Evolutionary conservation across 2,888 invertebrate genomes (phyloP).

Genomic region (Pinctada fucata): DNA sequence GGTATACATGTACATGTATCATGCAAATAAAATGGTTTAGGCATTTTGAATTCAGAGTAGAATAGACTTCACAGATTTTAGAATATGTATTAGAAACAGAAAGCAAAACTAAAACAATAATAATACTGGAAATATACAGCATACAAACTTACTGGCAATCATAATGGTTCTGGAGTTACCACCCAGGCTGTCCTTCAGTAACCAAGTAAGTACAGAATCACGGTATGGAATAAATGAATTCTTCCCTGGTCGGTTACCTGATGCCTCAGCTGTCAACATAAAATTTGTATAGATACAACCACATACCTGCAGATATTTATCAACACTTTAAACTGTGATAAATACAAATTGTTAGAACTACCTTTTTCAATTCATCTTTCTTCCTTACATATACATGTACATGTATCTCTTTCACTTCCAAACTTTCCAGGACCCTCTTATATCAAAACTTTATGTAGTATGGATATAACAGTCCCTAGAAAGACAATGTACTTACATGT

Average conservation of each 20-base stretch:
- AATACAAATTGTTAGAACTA: neutral
- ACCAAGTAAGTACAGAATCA: constrained; percentile 89
- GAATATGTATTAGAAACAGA: too few relatives aligned
- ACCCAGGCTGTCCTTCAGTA: constrained; percentile 88
- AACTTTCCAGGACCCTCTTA: too few relatives aligned
- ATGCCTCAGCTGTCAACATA: constrained; percentile 63
- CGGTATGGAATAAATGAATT: constrained; percentile 85
- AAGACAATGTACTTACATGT: too few relatives aligned
- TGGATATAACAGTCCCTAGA: too few relatives aligned
- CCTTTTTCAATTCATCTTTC: neutral
- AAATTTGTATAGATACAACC: neutral
- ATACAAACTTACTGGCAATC: constrained; percentile 84
- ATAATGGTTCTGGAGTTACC: constrained; percentile 88
- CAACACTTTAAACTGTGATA: neutral
- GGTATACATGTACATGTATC: neutral
- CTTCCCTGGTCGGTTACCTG: constrained; percentile 59
- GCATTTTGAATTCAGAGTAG: neutral
- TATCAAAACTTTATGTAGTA: too few relatives aligned
- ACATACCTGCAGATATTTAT: too few relatives aligned
- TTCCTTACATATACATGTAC: too few relatives aligned
- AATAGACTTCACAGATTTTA: too few relatives aligned
- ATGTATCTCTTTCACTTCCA: too few relatives aligned
- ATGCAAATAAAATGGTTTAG: neutral
- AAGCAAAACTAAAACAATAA: too few relatives aligned
- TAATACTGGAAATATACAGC: neutral